Conservation (phyloP, 2,888 invertebrate genomes). For the Pecten maximus region DNA sequence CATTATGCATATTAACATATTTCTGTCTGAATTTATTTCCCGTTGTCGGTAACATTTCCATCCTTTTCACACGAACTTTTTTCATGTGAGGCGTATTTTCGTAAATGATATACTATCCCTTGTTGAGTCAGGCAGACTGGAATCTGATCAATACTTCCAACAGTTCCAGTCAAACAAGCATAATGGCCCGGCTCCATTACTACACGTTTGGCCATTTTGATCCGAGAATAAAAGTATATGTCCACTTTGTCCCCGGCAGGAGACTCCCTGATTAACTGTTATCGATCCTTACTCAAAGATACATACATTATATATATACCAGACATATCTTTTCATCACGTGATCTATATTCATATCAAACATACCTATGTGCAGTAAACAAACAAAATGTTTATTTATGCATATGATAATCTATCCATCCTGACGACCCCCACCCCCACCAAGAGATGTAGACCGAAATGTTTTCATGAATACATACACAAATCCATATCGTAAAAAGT, state of each 20-base stretch:
- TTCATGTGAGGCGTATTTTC: neutral
- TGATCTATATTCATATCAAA: neutral
- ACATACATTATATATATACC: neutral
- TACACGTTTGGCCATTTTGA: conserved; percentile 6
- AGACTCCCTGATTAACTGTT: neutral
- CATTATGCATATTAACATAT: neutral
- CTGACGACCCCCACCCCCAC: neutral
- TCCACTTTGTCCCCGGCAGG: neutral
- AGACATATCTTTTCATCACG: neutral
- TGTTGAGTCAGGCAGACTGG: neutral
- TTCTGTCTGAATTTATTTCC: neutral
- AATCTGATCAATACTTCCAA: neutral
- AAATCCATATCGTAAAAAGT: no score
- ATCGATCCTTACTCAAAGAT: neutral
- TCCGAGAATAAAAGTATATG: conserved; percentile 27
- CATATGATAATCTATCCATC: neutral
- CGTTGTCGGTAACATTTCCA: neutral
- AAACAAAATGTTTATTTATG: neutral
- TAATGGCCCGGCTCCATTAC: neutral
- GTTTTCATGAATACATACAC: no score
- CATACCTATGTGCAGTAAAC: neutral
- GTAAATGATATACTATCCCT: neutral
- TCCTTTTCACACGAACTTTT: neutral
- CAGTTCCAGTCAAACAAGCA: neutral
- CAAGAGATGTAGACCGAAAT: no score